Conservation (phyloP, 2,888 invertebrate genomes). For the Lasioglossum malachurum region DNA sequence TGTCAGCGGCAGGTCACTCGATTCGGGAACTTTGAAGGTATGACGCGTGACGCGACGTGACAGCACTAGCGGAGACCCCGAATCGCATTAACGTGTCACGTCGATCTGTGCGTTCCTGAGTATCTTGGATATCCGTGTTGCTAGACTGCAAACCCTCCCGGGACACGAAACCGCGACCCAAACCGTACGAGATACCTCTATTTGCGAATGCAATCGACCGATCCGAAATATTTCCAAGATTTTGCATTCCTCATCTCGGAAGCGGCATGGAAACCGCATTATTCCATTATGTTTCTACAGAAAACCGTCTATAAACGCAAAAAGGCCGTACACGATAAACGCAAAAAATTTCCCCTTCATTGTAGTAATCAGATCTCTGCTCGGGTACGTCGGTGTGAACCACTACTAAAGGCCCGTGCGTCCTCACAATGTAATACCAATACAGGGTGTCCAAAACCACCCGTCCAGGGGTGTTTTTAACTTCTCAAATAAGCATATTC, state of each 20-base stretch:
- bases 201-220: background rate
- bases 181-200: background rate
- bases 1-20: conserved; percentile 67
- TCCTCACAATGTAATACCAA: too few species aligned
- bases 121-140: conserved; percentile 33
- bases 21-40: conserved; percentile 57
- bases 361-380: too few species aligned
- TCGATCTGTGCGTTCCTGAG: conserved; percentile 7
- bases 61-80: conserved; percentile 41
- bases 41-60: conserved; percentile 57
- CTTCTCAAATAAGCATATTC: too few species aligned
- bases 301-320: too few species aligned
- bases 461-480: too few species aligned
- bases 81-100: conserved; percentile 59
- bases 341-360: too few species aligned
- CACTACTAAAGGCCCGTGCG: too few species aligned
- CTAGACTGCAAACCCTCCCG: background rate
- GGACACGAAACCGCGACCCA: too few species aligned
- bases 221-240: background rate
- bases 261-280: background rate
- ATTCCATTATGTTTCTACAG: background rate
- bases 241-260: background rate
- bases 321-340: too few species aligned
- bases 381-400: too few species aligned
- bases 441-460: too few species aligned